Evolutionary conservation across 2,113 vertebrate species (phyloP).

Genomic region (Chroicocephalus ridibundus): DNA sequence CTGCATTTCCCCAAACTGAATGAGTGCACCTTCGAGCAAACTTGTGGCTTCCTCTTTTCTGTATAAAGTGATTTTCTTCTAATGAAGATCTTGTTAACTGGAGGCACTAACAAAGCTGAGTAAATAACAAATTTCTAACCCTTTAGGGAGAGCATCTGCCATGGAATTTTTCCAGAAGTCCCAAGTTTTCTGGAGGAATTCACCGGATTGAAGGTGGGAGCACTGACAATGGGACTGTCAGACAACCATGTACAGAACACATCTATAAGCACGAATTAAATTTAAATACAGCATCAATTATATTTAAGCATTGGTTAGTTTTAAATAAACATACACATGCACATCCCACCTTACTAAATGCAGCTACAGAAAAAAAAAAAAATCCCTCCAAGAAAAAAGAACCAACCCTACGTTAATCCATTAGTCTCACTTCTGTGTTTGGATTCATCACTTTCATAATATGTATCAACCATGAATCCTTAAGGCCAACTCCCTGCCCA

Average conservation of each 20-base stretch:
- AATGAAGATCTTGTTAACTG: background rate
- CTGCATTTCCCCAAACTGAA: background rate
- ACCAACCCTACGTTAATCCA: background rate
- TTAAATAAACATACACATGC: background rate
- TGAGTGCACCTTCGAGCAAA: background rate
- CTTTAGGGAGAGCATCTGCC: background rate
- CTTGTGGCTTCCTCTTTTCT: background rate
- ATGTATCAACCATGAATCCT: background rate
- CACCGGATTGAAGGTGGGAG: background rate
- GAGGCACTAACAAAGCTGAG: background rate
- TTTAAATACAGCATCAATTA: background rate
- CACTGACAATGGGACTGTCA: background rate
- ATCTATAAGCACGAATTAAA: background rate
- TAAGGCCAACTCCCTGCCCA: background rate
- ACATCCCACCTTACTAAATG: background rate
- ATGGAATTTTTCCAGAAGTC: background rate
- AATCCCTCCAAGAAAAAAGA: background rate
- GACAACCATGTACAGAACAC: background rate
- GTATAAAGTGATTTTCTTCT: background rate
- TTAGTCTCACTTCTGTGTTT: background rate
- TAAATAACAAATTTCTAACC: background rate
- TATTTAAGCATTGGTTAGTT: background rate
- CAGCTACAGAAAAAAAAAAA: background rate
- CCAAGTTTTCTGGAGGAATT: background rate
- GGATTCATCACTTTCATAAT: background rate